Percentiles rank a stretch among this genome's conserved stretches.
Conservation (phyloP, 2,113 vertebrate species). For the Phoxinus phoxinus region DNA sequence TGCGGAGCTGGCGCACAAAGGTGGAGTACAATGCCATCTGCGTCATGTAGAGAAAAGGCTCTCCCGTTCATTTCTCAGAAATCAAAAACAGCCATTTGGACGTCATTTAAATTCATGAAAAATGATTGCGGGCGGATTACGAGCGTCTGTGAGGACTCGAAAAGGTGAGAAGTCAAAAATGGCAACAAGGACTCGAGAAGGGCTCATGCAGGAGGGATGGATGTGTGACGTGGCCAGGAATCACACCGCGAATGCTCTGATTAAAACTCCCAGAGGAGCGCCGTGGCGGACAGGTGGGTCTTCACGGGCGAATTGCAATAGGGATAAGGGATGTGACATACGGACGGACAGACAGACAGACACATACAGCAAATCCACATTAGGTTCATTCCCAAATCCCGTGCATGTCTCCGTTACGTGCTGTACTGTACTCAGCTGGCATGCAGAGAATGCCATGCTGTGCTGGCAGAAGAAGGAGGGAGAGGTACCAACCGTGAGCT, state of each 20-base stretch:
- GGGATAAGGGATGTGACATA: slow-evolving; percentile 36
- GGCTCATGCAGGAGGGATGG: slow-evolving; percentile 49
- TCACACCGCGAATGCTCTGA: slow-evolving; percentile 29
- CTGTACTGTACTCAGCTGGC: slow-evolving; percentile 53
- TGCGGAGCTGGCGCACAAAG: slow-evolving; percentile 6
- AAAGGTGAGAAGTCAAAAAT: slow-evolving; percentile 33
- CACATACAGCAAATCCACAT: slow-evolving; percentile 14
- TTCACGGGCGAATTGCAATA: slow-evolving; percentile 21
- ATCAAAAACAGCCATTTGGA: slow-evolving; percentile 46
- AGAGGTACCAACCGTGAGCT: slow-evolving; percentile 83
- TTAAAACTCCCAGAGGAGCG: slow-evolving; percentile 44
- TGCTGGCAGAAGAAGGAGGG: slow-evolving; percentile 58
- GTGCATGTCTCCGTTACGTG: slow-evolving; percentile 37
- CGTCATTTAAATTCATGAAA: slow-evolving; percentile 49
- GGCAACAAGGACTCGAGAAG: slow-evolving; percentile 28
- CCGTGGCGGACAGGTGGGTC: slow-evolving; percentile 1
- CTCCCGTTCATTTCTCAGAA: slow-evolving; percentile 27
- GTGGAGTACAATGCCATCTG: slow-evolving; percentile 44
- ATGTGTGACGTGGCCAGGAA: slow-evolving; percentile 33
- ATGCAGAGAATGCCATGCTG: slow-evolving; percentile 43
- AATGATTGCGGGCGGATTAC: slow-evolving; percentile 48
- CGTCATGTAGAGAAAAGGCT: slow-evolving; percentile 19
- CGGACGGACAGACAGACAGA: slow-evolving; percentile 40
- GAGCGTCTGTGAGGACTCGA: slow-evolving; percentile 22
- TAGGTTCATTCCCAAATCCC: background rate